Evolutionary conservation across 2,888 invertebrate species (phyloP), one percentile per base, ranked within the genome.

Genomic region (Epicampocera succincta): DNA sequence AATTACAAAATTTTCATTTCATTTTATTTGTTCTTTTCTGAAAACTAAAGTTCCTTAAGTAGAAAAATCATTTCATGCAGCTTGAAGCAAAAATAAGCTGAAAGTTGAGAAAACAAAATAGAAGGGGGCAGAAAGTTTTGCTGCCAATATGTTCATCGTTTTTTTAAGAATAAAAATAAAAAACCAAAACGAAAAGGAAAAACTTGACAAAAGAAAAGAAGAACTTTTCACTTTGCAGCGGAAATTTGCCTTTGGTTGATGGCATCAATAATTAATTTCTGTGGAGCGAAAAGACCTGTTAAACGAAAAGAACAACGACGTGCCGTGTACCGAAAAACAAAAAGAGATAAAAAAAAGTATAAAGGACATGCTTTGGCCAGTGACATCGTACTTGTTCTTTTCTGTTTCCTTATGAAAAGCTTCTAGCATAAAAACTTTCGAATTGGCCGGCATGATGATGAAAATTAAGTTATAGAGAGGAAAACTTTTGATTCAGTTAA

Each of bases 211-310:
- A 56, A 40, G 61, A 17, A 15, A 46, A 46, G 1, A 46, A 61
- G 60, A 72, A 65, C 56, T 73, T 75, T 68, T 19, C 17, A 73
- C 69, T 69, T 63, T 68, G 44, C 5, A 54, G n/a, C 40, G 48
- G 52, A 75, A 75, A 65, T 75, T 75, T 80, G 75, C 71, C 60
- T 63, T 75, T 65, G 52, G 44, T 58, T 71, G 75, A 72, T 66
- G 42, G 38, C 71, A 75, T 80, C 80, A 75, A 66, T 54, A 80
- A 80, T 75, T 71, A 74, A 74, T 61, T 71, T 71, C 33, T 19
- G 52, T 25, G 19, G 54, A 40, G 17, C 13, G 42, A 54, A n/a
- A 21, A 25, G 9, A n/a, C 60, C n/a, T 21, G 63, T 63, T 46
- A 15, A 48, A 56, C 19, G 46, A 19, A 46, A 69, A n/a, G 3